Evolutionary conservation across 1,140 invertebrate species (phyloP).

Genomic region (Lepeophtheirus salmonis): DNA sequence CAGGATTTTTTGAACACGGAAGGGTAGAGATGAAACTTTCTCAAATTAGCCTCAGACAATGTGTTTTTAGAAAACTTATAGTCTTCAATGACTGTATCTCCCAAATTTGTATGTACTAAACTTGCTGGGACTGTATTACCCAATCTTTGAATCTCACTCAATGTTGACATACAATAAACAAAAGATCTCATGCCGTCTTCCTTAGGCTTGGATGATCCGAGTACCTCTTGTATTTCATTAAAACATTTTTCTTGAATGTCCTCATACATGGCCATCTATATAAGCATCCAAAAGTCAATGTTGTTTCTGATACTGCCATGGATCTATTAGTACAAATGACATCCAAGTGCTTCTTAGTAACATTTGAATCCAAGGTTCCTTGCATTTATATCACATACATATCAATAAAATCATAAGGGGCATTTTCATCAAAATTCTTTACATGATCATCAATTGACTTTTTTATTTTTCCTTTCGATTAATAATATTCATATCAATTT

Average conservation of each 20-base stretch:
- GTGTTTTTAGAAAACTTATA: neutral
- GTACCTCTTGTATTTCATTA: slow-evolving; percentile 39
- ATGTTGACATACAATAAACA: slow-evolving; percentile 6
- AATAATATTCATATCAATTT: neutral
- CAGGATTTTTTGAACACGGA: neutral
- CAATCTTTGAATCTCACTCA: slow-evolving; percentile 19
- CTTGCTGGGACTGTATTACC: neutral
- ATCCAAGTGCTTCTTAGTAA: slow-evolving; percentile 2
- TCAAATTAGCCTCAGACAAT: neutral
- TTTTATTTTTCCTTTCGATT: neutral
- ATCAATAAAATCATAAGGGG: slow-evolving; percentile 30
- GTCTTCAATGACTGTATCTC: neutral
- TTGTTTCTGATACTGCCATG: slow-evolving; percentile 32
- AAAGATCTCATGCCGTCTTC: neutral
- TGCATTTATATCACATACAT: slow-evolving; percentile 26
- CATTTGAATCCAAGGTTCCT: neutral
- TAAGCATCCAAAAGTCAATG: slow-evolving; percentile 47
- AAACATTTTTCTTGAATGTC: slow-evolving; percentile 45
- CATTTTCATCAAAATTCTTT: slow-evolving; percentile 24
- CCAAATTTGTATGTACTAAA: neutral
- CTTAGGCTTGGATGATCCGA: slow-evolving; percentile 26
- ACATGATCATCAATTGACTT: slow-evolving; percentile 24
- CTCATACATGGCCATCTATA: slow-evolving; percentile 42
- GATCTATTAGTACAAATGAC: slow-evolving; percentile 19
- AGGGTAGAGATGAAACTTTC: neutral